phyloP scores from a whole-genome alignment of 2,797 vertebrate species.

The Artibeus jamaicensis region DNA sequence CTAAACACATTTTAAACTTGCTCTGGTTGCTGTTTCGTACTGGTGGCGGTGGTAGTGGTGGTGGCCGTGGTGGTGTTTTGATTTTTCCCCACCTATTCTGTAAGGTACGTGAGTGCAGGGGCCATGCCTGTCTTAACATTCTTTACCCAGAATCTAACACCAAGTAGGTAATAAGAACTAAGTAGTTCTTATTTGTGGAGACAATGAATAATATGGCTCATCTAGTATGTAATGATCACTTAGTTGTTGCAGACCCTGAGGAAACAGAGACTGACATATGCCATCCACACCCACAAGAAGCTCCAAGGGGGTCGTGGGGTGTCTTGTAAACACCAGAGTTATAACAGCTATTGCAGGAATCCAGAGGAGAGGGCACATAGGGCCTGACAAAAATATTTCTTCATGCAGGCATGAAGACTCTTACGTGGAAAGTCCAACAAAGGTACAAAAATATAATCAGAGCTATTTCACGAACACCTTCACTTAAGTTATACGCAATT shows the following conservation, averaged over 20 bases:
- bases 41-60: background rate
- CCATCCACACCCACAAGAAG: background rate
- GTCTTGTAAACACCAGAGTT: background rate
- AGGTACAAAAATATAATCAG: conserved; percentile 30
- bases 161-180: background rate
- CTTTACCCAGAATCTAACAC: background rate
- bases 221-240: background rate
- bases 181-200: background rate
- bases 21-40: background rate
- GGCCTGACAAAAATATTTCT: conserved; percentile 15
- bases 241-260: background rate
- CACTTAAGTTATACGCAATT: conserved; percentile 27
- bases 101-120: background rate
- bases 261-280: conserved; percentile 7
- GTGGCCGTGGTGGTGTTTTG: background rate
- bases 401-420: background rate
- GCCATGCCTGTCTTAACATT: background rate
- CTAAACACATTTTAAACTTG: background rate
- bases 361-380: background rate
- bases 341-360: background rate
- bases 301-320: background rate
- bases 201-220: conserved; percentile 19
- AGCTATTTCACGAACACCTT: conserved; percentile 16
- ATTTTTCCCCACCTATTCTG: background rate
- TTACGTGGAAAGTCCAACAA: conserved; percentile 18